Base-by-base conservation (phyloP, 2,888 invertebrate genomes). In the Cantharis nigra region DNA sequence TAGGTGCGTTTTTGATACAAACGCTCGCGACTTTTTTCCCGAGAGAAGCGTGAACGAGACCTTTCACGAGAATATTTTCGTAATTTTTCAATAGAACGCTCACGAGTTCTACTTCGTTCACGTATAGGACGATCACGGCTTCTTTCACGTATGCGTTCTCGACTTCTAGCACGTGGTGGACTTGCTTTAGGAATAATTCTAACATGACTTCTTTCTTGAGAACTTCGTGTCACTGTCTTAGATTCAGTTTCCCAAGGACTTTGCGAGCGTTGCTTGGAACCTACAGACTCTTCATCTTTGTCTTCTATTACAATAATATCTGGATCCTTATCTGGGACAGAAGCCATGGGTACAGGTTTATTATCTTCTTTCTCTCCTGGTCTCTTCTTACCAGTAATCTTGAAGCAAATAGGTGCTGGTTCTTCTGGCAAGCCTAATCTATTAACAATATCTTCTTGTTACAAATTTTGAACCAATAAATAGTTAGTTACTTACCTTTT, bases 211-310 rank as follows among this genome's bases (percentile, higher is more conserved):
- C 33, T 80, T 62, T 71, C 80, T 28, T 23, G 79, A 72, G 69
- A 78, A 18, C 63, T 80, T 70, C 70, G 77, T 26, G 71, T 77
- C 20, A 69, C 67, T 7, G 71, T 23, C 2, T 63, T 69, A 3
- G 77, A 81, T 20, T 85, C 86, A 4, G 81, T 83, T 79, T 89
- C 89, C 89, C 89, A 89, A 0, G 89, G 89, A 80, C 86, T 87
- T 79, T 84, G 86, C 9, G 88, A 87, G 62, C 88, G 82, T 49
- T 49, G 49, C 72, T 81, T 85, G 9, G 83, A 82, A 28, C 81
- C 80, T 11, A 74, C 63, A 26, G 81, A 85, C 78, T 80, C 84
- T 78, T 80, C 85, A 23, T 87, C 86, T 76, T 85, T 85, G 78
- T 89, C 88, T 26, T 89, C 88, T 67, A 88, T 87, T 10, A 86